Percentiles rank a stretch among this genome's conserved stretches.
Evolutionary conservation across 2,888 invertebrate species (phyloP).

Genomic region (Temnothorax unifasciatus): DNA sequence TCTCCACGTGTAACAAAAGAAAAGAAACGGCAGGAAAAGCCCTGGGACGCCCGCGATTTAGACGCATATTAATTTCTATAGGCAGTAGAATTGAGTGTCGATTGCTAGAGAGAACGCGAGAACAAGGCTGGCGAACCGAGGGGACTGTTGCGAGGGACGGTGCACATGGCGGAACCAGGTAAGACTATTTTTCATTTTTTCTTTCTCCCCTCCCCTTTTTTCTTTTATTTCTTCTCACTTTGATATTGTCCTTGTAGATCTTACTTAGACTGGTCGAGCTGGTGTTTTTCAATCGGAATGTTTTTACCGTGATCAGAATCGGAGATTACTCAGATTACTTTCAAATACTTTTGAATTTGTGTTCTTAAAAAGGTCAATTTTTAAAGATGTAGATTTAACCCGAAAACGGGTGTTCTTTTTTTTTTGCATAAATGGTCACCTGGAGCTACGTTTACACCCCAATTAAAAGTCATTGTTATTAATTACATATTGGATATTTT

Average conservation of each 20-base stretch:
- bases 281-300: constrained; percentile 44
- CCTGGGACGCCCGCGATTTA: constrained; percentile 69
- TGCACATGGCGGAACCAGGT: constrained; percentile 69
- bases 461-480: too few relatives aligned
- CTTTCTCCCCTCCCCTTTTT: background rate
- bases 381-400: background rate
- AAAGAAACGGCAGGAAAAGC: constrained; percentile 56
- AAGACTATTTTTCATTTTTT: constrained; percentile 61
- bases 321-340: background rate
- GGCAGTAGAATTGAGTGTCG: constrained; percentile 77
- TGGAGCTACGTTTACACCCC: too few relatives aligned
- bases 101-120: constrained; percentile 73
- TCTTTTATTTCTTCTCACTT: constrained; percentile 53
- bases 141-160: constrained; percentile 53
- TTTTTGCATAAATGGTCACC: too few relatives aligned
- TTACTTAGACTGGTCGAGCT: constrained; percentile 39
- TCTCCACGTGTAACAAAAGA: constrained; percentile 44
- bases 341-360: background rate
- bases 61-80: constrained; percentile 77
- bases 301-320: background rate
- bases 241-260: constrained; percentile 56
- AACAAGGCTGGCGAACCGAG: constrained; percentile 38
- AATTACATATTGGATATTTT: too few relatives aligned
- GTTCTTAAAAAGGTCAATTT: background rate
- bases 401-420: too few relatives aligned